Percentiles rank a stretch among this genome's conserved stretches.
phyloP scores from a whole-genome alignment of 1,140 invertebrate genomes.

The Drosophila sproati region DNA sequence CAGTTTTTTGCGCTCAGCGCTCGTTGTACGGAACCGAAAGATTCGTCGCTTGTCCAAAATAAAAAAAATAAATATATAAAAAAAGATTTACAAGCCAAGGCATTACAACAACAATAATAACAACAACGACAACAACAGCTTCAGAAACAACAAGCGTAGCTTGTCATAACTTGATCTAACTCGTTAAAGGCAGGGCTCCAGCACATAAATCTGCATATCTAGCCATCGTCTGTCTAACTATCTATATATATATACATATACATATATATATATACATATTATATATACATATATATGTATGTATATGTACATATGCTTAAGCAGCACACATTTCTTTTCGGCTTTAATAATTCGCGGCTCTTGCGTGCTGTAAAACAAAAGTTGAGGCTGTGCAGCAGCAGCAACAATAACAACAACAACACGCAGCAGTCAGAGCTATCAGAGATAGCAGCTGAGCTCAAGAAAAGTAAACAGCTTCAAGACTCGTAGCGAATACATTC shows the following conservation, averaged over 20 bases:
- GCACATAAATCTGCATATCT: constrained; percentile 45
- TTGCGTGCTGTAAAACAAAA: constrained; percentile 47
- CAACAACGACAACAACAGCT: constrained; percentile 3
- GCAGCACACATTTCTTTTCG: not conserved
- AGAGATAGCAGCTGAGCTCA: constrained; percentile 61
- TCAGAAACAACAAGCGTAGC: constrained; percentile 1
- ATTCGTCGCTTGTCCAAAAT: constrained; percentile 57
- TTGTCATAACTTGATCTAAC: constrained; percentile 53
- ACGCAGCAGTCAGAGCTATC: constrained; percentile 1
- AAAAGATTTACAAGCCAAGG: constrained; percentile 17
- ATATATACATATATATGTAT: not conserved
- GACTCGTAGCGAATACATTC: constrained; percentile 23
- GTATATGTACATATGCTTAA: not conserved
- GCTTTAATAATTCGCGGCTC: constrained; percentile 61
- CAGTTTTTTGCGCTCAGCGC: constrained; percentile 82
- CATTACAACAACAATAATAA: constrained; percentile 9
- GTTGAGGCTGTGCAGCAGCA: constrained; percentile 49
- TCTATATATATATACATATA: not conserved
- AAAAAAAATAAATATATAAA: constrained; percentile 16
- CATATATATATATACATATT: constrained; percentile 3
- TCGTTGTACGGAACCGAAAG: constrained; percentile 81
- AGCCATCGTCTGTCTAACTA: not conserved
- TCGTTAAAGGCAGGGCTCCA: constrained; percentile 27
- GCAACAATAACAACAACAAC: constrained; percentile 18
- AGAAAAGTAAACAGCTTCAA: constrained; percentile 71